phyloP scores from a whole-genome alignment of 2,888 invertebrate species.

The Scaptomyza reducta region DNA sequence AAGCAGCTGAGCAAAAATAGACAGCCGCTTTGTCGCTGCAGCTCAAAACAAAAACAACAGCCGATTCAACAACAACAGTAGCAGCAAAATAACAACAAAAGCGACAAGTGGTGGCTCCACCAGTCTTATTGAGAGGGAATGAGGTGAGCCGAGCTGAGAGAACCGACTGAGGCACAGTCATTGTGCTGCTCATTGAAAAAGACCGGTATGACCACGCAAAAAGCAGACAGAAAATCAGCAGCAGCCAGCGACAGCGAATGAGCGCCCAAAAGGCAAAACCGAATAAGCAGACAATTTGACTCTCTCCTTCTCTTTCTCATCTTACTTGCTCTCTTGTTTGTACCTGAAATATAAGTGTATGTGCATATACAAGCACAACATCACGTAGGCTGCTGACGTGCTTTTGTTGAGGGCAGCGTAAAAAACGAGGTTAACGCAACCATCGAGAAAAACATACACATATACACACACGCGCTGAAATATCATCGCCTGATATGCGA shows the following conservation, averaged over 20 bases:
- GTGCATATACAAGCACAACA: conserved; percentile 53
- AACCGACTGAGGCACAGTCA: conserved; percentile 2
- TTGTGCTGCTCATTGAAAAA: conserved; percentile 55
- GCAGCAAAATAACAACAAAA: conserved; percentile 68
- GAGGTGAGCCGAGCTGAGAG: conserved; percentile 12
- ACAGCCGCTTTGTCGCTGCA: conserved; percentile 58
- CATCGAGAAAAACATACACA: conserved; percentile 25
- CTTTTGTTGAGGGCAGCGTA: conserved; percentile 49
- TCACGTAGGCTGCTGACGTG: conserved; percentile 75
- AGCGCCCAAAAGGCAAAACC: conserved; percentile 38
- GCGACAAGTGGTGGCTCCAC: conserved; percentile 69
- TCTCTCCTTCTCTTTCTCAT: conserved; percentile 1
- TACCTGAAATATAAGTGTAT: conserved; percentile 35
- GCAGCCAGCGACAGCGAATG: conserved; percentile 34
- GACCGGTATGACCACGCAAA: conserved; percentile 80
- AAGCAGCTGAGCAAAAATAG: conserved; percentile 58
- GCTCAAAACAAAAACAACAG: conserved; percentile 51
- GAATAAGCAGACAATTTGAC: conserved; percentile 36
- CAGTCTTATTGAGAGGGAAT: conserved; percentile 10
- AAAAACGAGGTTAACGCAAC: conserved; percentile 64
- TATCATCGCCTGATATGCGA: conserved; percentile 72
- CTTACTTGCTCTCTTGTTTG: conserved; percentile 5
- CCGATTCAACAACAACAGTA: conserved; percentile 15
- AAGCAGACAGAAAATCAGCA: conserved; percentile 28
- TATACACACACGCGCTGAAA: conserved; percentile 26